phyloP scores from a whole-genome alignment of 1,140 invertebrate genomes.

The Macrostomum lignano region DNA sequence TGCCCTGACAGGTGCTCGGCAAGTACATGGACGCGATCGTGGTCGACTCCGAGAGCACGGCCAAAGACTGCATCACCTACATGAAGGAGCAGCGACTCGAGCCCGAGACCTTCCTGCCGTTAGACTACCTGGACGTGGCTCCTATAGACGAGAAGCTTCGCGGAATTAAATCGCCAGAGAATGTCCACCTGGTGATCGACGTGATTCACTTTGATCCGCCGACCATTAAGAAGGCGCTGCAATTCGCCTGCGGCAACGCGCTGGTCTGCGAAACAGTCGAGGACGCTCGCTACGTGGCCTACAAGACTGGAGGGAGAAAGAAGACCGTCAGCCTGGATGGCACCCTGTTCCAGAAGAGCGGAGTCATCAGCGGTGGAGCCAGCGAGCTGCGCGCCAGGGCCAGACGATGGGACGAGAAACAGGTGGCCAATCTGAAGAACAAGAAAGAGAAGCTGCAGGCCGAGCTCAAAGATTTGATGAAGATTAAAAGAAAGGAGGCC shows the following conservation, averaged over 20 bases:
- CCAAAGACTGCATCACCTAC: slow-evolving; percentile 79
- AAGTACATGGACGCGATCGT: slow-evolving; percentile 99
- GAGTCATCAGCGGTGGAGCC: slow-evolving; percentile 87
- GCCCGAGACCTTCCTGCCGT: slow-evolving; percentile 84
- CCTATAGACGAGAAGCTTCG: slow-evolving; percentile 52
- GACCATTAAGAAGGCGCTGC: slow-evolving; percentile 73
- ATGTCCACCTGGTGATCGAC: slow-evolving; percentile 81
- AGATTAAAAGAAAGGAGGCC: slow-evolving; percentile 82
- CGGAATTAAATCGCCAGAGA: slow-evolving; percentile 68
- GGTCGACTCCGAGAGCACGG: slow-evolving; percentile 89
- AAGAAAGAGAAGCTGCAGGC: slow-evolving; percentile 33
- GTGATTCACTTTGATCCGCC: slow-evolving; percentile 76
- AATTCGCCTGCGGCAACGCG: slow-evolving; percentile 93
- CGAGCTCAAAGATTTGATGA: slow-evolving; percentile 55
- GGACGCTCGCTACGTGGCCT: slow-evolving; percentile 85
- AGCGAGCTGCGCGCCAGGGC: slow-evolving; percentile 75
- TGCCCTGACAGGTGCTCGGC: too few species aligned
- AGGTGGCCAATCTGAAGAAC: slow-evolving; percentile 29
- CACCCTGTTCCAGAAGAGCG: slow-evolving; percentile 92
- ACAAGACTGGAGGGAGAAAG: slow-evolving; percentile 54
- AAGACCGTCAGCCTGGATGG: slow-evolving; percentile 73
- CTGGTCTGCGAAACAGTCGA: slow-evolving; percentile 82
- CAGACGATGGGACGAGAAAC: slow-evolving; percentile 94
- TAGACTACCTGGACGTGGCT: slow-evolving; percentile 85
- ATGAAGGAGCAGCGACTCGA: slow-evolving; percentile 89